Conservation (phyloP, 2,888 invertebrate genomes). For the Dascillus cervinus region DNA sequence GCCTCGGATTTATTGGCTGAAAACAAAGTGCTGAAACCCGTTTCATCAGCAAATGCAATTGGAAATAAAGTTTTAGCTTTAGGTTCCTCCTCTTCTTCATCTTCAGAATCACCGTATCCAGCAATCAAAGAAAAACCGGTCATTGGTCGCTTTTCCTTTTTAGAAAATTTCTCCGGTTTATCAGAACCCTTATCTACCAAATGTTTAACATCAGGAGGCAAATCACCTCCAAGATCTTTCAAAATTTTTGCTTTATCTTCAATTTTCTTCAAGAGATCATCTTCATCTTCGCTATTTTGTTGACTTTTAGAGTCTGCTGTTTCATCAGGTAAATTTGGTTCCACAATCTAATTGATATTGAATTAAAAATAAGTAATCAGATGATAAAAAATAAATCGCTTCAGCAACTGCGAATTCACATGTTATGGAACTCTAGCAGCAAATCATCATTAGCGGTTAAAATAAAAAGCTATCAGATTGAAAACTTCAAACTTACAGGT, state of each 20-base stretch:
- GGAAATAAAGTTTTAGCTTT: conserved; percentile 40
- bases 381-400: no score
- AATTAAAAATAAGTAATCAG: no score
- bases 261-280: conserved; percentile 38
- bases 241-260: conserved; percentile 41
- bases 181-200: conserved; percentile 19
- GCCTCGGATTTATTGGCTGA: no score
- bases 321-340: neutral
- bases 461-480: conserved; percentile 35
- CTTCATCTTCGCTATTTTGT: conserved; percentile 34
- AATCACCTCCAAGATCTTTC: conserved; percentile 38
- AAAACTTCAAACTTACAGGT: conserved; percentile 35
- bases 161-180: conserved; percentile 2
- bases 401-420: conserved; percentile 39
- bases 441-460: conserved; percentile 34
- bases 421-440: conserved; percentile 38
- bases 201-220: conserved; percentile 34
- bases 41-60: no score
- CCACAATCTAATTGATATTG: no score
- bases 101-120: conserved; percentile 50
- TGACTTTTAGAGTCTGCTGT: conserved; percentile 4
- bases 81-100: conserved; percentile 38
- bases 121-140: conserved; percentile 44
- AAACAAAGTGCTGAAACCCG: no score
- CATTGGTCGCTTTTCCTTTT: conserved; percentile 13